Evolutionary conservation across 2,113 vertebrate genomes (phyloP).

Genomic region (Apaloderma vittatum): DNA sequence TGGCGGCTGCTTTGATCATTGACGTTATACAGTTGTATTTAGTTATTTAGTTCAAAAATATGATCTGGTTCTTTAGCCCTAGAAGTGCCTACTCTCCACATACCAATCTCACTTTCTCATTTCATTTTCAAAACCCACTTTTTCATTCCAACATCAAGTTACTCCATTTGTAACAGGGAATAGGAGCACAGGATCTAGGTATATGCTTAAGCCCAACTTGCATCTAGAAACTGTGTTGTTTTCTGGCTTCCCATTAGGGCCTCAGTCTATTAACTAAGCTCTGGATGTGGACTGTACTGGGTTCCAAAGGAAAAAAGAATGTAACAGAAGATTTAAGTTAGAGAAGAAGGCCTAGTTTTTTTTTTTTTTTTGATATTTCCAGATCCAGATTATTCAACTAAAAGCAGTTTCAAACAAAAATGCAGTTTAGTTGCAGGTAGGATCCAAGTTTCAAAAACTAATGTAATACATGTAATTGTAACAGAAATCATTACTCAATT

Average conservation of each 20-base stretch:
- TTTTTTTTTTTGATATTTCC: neutral
- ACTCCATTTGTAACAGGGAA: neutral
- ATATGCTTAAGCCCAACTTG: too few species aligned
- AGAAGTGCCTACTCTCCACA: neutral
- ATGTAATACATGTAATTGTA: neutral
- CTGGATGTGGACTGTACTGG: neutral
- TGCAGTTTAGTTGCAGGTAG: neutral
- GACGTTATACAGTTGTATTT: rapidly evolving
- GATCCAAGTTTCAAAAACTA: neutral
- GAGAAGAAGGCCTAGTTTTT: neutral
- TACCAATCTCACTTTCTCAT: neutral
- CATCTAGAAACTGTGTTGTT: neutral
- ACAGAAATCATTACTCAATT: neutral
- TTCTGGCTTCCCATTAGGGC: neutral
- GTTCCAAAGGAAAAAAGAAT: neutral
- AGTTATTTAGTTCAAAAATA: rapidly evolving
- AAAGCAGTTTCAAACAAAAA: neutral
- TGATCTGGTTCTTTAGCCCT: too few species aligned
- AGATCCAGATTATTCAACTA: neutral
- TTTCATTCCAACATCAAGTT: neutral
- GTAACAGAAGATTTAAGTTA: neutral
- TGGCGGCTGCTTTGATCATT: neutral
- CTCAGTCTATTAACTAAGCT: neutral
- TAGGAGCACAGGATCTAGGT: neutral
- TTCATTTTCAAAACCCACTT: rapidly evolving